phyloP scores from a whole-genome alignment of 2,797 vertebrate genomes.

The Austrolebias charrua region DNA sequence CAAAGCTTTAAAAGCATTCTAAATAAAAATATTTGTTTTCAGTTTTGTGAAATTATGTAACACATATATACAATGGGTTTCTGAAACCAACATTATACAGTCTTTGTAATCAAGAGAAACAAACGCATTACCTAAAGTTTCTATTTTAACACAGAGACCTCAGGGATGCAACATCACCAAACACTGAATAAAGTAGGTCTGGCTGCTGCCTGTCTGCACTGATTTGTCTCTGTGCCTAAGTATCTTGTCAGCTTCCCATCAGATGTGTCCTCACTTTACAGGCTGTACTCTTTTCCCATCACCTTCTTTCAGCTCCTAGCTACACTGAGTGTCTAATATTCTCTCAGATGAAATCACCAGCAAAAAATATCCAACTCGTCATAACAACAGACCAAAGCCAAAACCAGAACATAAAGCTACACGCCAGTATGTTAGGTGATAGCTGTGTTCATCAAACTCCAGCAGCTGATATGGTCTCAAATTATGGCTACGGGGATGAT shows the following conservation, averaged over 20 bases:
- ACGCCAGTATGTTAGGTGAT: constrained; percentile 53
- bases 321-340: constrained; percentile 61
- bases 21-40: too few species aligned
- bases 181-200: constrained; percentile 32
- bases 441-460: constrained; percentile 41
- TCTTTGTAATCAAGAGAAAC: constrained; percentile 6
- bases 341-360: constrained; percentile 68
- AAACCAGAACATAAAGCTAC: constrained; percentile 60
- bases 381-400: constrained; percentile 47
- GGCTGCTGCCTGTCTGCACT: constrained; percentile 56
- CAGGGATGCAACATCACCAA: constrained; percentile 37
- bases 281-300: constrained; percentile 55
- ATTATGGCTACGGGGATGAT: constrained; percentile 34
- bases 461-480: constrained; percentile 47
- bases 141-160: constrained; percentile 51
- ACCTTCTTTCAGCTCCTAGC: constrained; percentile 52
- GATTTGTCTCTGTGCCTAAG: constrained; percentile 47
- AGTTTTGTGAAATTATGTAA: too few species aligned
- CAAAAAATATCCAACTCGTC: constrained; percentile 65
- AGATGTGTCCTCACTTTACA: constrained; percentile 51
- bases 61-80: background rate
- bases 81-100: constrained; percentile 2
- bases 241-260: constrained; percentile 34
- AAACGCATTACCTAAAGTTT: constrained; percentile 30
- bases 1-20: too few species aligned